Percentiles rank a stretch among this genome's conserved stretches.
These are phyloP conservation scores for Halocaridina rubra DNA, from an alignment of 2,888 invertebrate genomes.

Conservation along the genomic window DNA sequence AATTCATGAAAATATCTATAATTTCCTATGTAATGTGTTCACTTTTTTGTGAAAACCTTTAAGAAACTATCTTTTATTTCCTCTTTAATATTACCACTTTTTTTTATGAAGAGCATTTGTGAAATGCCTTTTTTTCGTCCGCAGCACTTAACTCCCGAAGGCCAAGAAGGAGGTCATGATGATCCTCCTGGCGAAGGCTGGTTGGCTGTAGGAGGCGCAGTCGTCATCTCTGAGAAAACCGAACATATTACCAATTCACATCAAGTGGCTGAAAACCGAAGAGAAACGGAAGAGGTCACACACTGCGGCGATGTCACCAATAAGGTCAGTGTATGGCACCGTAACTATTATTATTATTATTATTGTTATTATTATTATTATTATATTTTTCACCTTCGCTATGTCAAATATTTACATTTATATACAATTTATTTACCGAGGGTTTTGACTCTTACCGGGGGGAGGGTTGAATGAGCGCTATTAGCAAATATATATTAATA, in stretches of 20 bases:
- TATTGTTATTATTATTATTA: background rate
- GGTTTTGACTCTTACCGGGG: no score
- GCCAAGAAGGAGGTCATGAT: slow-evolving; percentile 65
- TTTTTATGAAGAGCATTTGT: background rate
- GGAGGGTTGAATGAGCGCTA: no score
- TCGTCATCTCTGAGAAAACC: slow-evolving; percentile 80
- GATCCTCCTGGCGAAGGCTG: slow-evolving; percentile 67
- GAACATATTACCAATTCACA: slow-evolving; percentile 83
- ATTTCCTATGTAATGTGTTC: no score
- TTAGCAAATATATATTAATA: no score
- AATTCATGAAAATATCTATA: no score
- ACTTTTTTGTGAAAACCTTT: no score
- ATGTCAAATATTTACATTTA: no score
- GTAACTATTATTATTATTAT: background rate
- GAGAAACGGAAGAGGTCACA: slow-evolving; percentile 86
- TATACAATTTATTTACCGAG: no score
- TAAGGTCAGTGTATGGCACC: slow-evolving; percentile 74
- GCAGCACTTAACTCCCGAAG: slow-evolving; percentile 59
- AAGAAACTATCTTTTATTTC: no score
- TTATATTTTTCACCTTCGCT: no score
- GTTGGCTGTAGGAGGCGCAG: slow-evolving; percentile 77
- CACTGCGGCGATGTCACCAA: slow-evolving; percentile 88
- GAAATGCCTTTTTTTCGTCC: background rate
- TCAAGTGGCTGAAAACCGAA: slow-evolving; percentile 83
- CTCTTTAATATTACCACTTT: no score